A percentile compares a stretch with the other conserved stretches of the same genome.
Conservation (phyloP, 2,797 vertebrate species). For the Coendou prehensilis region DNA sequence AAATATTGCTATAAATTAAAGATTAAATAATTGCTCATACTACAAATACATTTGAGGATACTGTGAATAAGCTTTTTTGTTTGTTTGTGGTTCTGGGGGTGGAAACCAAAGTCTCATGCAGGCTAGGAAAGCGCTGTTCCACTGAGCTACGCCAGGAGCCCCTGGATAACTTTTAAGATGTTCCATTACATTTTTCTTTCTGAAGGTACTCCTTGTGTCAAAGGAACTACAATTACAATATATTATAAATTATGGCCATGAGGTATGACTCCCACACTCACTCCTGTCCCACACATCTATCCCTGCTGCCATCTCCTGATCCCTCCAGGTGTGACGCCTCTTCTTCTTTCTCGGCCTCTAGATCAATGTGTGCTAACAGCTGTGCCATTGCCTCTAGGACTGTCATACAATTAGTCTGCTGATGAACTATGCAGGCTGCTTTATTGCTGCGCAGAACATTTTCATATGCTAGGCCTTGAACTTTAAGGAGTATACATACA, state of each 20-base stretch:
- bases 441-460: slow-evolving; percentile 68
- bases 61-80: neutral
- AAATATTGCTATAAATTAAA: neutral
- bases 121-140: neutral
- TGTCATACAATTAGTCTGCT: slow-evolving; percentile 70
- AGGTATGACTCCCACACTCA: neutral
- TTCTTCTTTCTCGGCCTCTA: neutral
- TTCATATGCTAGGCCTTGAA: slow-evolving; percentile 74
- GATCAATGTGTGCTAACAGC: slow-evolving; percentile 53
- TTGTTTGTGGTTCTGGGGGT: neutral
- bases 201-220: neutral
- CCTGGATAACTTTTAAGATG: neutral
- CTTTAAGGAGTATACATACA: slow-evolving; percentile 68
- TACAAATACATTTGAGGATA: slow-evolving; percentile 36
- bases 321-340: slow-evolving; percentile 15
- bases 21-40: slow-evolving; percentile 1
- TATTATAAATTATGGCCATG: neutral
- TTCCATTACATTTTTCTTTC: neutral
- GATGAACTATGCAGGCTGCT: slow-evolving; percentile 73
- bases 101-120: neutral
- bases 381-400: slow-evolving; percentile 73
- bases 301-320: neutral
- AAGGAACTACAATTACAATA: neutral
- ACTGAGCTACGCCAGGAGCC: neutral
- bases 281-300: neutral